These are phyloP conservation scores for Pedionomus torquatus DNA, from an alignment of 2,113 vertebrate genomes.

Conservation along the genomic window DNA sequence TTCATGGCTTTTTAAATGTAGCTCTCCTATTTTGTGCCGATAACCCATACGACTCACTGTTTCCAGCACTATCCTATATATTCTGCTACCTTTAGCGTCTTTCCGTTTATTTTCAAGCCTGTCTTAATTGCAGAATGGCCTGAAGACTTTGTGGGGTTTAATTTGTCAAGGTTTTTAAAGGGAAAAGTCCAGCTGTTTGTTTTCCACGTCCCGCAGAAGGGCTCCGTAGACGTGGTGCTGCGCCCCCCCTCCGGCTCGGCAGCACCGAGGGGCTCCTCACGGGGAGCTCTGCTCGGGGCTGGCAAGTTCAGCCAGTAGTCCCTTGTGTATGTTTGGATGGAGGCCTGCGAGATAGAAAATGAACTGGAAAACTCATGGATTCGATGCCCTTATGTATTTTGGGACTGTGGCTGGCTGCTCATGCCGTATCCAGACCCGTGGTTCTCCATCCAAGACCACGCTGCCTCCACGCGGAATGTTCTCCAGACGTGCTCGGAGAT, in stretches of 20 bases:
- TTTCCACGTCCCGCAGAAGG: neutral
- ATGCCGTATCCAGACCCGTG: neutral
- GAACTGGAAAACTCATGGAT: neutral
- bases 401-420: neutral
- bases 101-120: neutral
- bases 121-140: neutral
- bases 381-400: neutral
- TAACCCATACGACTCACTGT: neutral
- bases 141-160: neutral
- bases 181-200: neutral
- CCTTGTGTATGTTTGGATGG: neutral
- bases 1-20: neutral
- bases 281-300: neutral
- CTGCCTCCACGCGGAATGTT: accelerated
- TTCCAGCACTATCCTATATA: neutral
- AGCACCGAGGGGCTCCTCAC: neutral
- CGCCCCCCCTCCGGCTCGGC: neutral
- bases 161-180: neutral
- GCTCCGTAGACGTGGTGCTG: neutral
- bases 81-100: neutral
- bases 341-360: neutral
- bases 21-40: neutral
- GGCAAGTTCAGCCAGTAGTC: neutral
- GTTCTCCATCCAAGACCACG: neutral
- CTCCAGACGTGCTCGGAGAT: neutral